These are phyloP conservation scores for Hiodon tergisus DNA, from an alignment of 2,113 vertebrate genomes.

Conservation along the genomic window DNA sequence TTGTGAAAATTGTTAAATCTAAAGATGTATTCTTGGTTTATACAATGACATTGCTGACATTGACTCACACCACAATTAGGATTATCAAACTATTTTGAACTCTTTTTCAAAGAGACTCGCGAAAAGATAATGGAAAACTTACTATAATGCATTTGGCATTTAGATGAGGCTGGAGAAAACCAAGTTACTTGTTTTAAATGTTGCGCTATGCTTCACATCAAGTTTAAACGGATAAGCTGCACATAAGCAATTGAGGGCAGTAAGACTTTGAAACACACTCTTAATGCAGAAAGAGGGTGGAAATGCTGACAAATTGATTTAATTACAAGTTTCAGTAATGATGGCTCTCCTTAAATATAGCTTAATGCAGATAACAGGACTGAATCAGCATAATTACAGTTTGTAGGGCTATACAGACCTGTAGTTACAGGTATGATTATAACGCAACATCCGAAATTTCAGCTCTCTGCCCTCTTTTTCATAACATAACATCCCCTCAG, in stretches of 20 bases:
- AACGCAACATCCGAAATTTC: neutral
- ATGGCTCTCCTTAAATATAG: conserved; percentile 37
- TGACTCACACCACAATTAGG: too few species aligned
- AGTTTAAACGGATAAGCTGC: neutral
- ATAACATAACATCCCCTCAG: neutral
- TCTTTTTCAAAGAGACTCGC: neutral
- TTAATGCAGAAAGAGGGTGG: conserved; percentile 15
- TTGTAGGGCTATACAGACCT: neutral
- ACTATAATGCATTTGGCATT: neutral
- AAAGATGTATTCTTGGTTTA: too few species aligned
- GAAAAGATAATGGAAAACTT: neutral
- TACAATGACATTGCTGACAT: too few species aligned
- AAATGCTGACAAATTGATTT: conserved; percentile 46
- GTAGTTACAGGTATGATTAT: neutral
- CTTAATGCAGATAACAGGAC: conserved; percentile 24
- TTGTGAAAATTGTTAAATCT: neutral
- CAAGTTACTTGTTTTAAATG: neutral
- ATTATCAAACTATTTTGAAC: too few species aligned
- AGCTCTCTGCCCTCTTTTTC: neutral
- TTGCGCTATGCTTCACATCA: too few species aligned
- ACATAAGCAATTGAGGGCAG: neutral
- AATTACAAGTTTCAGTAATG: conserved; percentile 25
- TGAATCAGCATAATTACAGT: conserved; percentile 22
- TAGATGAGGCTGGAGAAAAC: neutral
- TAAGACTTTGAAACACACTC: conserved; percentile 1